phyloP scores from a whole-genome alignment of 2,113 vertebrate species.

The Tetraodon nigroviridis region DNA sequence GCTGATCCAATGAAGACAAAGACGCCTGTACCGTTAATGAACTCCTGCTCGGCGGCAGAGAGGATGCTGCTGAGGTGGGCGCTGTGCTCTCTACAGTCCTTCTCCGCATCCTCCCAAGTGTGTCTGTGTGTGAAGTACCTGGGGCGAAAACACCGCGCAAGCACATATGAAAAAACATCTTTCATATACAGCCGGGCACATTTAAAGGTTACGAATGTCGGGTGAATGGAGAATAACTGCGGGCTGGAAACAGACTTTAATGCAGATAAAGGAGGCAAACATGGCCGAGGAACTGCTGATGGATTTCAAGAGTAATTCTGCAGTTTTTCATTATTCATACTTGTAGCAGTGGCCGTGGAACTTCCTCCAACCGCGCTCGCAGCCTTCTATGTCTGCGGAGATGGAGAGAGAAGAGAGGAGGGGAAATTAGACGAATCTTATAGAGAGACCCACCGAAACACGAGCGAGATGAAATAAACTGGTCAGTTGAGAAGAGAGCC shows the following conservation, averaged over 20 bases:
- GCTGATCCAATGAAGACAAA: background rate
- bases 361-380: conserved; percentile 93
- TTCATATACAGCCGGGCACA: conserved; percentile 18
- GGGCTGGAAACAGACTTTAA: conserved; percentile 8
- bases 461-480: conserved; percentile 18
- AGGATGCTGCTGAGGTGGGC: conserved; percentile 88
- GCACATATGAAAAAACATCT: conserved; percentile 26
- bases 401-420: conserved; percentile 12
- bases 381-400: conserved; percentile 86
- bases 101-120: conserved; percentile 94
- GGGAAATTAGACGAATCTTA: conserved; percentile 4
- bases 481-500: background rate
- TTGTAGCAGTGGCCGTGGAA: conserved; percentile 96
- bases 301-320: background rate
- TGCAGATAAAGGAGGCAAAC: conserved; percentile 19
- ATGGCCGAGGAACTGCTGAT: conserved; percentile 6
- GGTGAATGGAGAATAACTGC: conserved; percentile 12
- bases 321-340: conserved; percentile 34
- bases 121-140: conserved; percentile 85
- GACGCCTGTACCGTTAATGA: conserved; percentile 81
- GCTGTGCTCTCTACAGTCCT: conserved; percentile 87
- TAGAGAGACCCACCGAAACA: background rate
- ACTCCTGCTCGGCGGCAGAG: conserved; percentile 81
- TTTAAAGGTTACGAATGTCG: conserved; percentile 19
- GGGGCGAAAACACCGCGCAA: conserved; percentile 5